Evolutionary conservation across 2,113 vertebrate species (phyloP).

Genomic region (Microtus pennsylvanicus): DNA sequence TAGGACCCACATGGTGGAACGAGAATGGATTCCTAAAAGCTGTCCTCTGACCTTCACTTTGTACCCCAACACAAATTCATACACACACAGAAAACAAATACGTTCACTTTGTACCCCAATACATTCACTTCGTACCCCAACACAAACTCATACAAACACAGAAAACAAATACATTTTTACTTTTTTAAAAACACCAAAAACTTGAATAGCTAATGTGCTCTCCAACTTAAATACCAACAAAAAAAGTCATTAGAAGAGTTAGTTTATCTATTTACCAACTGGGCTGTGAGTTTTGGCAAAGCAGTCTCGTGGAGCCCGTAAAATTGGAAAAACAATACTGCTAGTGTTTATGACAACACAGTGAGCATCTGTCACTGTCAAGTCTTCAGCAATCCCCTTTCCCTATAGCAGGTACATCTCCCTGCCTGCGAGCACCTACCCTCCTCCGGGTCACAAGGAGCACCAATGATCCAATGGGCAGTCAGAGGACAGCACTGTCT

Average conservation of each 20-base stretch:
- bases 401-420: not conserved
- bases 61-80: not conserved
- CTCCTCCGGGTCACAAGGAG: not conserved
- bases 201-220: not conserved
- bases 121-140: not conserved
- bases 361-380: not conserved
- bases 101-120: not conserved
- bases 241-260: not conserved
- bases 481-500: not conserved
- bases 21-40: not conserved
- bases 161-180: not conserved
- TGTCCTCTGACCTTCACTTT: not conserved
- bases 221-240: slow-evolving; percentile 3
- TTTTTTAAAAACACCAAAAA: not conserved
- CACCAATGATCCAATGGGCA: not conserved
- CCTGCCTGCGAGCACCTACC: rapidly evolving
- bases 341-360: not conserved
- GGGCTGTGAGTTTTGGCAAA: not conserved
- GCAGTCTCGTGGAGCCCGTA: not conserved
- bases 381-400: not conserved
- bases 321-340: not conserved
- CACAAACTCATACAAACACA: not conserved
- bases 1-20: not conserved
- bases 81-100: not conserved
- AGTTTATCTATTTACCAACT: not conserved